Conservation (phyloP, 2,113 vertebrate species). For the Hyperopisus bebe region DNA sequence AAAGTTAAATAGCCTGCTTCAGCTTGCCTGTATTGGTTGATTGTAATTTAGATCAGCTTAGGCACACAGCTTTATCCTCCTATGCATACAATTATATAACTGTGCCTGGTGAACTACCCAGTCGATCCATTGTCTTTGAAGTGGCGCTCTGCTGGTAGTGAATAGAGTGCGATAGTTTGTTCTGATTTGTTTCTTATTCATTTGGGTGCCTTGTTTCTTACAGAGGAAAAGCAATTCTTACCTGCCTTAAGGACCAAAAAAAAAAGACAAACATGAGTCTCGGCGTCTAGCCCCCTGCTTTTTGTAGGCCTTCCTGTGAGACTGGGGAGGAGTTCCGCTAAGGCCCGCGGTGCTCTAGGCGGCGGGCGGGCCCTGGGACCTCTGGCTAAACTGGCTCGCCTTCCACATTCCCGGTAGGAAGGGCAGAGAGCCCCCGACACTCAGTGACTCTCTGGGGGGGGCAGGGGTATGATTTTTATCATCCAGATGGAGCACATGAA, state of each 20-base stretch:
- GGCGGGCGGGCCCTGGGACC: neutral
- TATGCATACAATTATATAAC: neutral
- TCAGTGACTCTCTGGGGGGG: neutral
- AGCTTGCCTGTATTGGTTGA: neutral
- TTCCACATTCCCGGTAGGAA: neutral
- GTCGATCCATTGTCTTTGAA: constrained; percentile 6
- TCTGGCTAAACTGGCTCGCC: neutral
- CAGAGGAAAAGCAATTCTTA: constrained; percentile 40
- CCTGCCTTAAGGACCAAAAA: constrained; percentile 51
- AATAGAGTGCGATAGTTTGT: constrained; percentile 22
- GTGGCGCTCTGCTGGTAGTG: constrained; percentile 36
- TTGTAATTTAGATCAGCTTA: neutral
- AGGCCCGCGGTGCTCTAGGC: neutral
- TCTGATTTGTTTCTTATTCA: constrained; percentile 28
- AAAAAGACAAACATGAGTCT: constrained; percentile 5
- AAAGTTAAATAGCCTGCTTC: constrained; percentile 6
- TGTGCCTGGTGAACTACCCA: neutral
- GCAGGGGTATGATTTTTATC: neutral
- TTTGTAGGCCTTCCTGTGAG: neutral
- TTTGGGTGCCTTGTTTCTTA: constrained; percentile 44
- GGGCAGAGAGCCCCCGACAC: neutral
- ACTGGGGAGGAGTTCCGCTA: neutral
- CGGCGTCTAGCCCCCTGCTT: constrained; percentile 10
- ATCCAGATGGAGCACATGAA: constrained; percentile 1
- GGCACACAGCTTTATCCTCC: neutral